A percentile compares a stretch with the other conserved stretches of the same genome.
phyloP scores from a whole-genome alignment of 2,888 invertebrate genomes.

The Abrostola triplasia region DNA sequence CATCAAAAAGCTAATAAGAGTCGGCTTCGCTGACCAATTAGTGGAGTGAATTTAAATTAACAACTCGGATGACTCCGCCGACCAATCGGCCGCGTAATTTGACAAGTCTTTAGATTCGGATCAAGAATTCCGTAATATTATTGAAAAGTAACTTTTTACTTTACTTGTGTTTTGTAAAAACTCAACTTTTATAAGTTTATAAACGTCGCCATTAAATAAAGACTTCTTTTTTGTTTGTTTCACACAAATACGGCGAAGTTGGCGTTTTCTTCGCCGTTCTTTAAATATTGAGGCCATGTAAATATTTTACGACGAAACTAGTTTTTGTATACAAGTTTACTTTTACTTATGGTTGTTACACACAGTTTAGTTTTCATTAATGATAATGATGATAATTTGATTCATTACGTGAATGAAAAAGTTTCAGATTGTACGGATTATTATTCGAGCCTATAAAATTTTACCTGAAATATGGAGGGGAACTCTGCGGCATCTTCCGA shows the following conservation, averaged over 20 bases:
- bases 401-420: neutral
- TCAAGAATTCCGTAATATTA: conserved; percentile 51
- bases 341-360: conserved; percentile 4
- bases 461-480: conserved; percentile 12
- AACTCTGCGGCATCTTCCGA: conserved; percentile 32
- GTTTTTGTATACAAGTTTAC: conserved; percentile 26
- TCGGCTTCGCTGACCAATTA: conserved; percentile 63
- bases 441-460: conserved; percentile 15
- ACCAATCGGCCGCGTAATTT: conserved; percentile 64
- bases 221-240: conserved; percentile 46
- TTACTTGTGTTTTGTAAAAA: conserved; percentile 43
- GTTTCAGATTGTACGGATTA: neutral
- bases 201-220: conserved; percentile 40
- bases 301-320: conserved; percentile 45
- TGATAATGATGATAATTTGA: too few relatives aligned
- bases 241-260: conserved; percentile 43
- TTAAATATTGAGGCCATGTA: conserved; percentile 53
- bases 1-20: conserved; percentile 64
- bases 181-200: conserved; percentile 41
- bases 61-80: conserved; percentile 57
- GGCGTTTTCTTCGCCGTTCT: conserved; percentile 38
- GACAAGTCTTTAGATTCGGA: conserved; percentile 61
- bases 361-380: conserved; percentile 16
- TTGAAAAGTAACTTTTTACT: conserved; percentile 42
- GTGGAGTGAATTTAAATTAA: conserved; percentile 66